Conservation (phyloP, 1,140 invertebrate genomes). For the Meteorus sp. region DNA sequence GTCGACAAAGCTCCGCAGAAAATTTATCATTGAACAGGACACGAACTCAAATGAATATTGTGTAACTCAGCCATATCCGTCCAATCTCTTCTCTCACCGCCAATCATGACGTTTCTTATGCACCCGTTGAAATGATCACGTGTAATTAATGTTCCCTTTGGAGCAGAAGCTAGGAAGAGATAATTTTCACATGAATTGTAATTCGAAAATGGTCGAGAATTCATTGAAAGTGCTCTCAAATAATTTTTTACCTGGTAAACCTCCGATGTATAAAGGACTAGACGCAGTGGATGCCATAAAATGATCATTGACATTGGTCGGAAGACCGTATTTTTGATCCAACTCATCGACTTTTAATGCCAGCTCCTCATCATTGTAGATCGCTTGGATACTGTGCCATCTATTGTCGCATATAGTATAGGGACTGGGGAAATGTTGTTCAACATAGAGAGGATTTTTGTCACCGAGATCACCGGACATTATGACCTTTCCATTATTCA, state of each 20-base stretch:
- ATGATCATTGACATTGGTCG: conserved; percentile 53
- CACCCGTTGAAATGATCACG: conserved; percentile 89
- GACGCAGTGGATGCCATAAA: conserved; percentile 40
- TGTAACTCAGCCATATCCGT: conserved; percentile 78
- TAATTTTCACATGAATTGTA: too few species aligned
- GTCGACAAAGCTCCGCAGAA: too few species aligned
- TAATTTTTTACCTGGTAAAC: conserved; percentile 71
- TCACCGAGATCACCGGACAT: conserved; percentile 72
- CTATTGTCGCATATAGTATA: conserved; percentile 80
- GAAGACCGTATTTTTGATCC: conserved; percentile 59
- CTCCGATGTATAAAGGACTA: conserved; percentile 80
- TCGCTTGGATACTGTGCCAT: conserved; percentile 82
- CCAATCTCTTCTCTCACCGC: conserved; percentile 73
- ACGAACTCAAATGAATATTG: conserved; percentile 84
- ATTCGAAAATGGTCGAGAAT: conserved; percentile 2
- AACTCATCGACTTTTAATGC: conserved; percentile 74
- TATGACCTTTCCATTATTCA: conserved; percentile 76
- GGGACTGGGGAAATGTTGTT: conserved; percentile 64
- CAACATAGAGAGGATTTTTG: conserved; percentile 61
- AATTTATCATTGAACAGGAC: conserved; percentile 67
- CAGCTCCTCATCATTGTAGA: conserved; percentile 71
- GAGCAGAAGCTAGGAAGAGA: conserved; percentile 67
- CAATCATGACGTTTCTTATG: conserved; percentile 81
- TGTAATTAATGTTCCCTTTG: conserved; percentile 66
- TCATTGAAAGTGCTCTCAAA: conserved; percentile 22